These are phyloP conservation scores for Nixonia krombeini DNA, from an alignment of 1,140 invertebrate species.

Conservation along the genomic window DNA sequence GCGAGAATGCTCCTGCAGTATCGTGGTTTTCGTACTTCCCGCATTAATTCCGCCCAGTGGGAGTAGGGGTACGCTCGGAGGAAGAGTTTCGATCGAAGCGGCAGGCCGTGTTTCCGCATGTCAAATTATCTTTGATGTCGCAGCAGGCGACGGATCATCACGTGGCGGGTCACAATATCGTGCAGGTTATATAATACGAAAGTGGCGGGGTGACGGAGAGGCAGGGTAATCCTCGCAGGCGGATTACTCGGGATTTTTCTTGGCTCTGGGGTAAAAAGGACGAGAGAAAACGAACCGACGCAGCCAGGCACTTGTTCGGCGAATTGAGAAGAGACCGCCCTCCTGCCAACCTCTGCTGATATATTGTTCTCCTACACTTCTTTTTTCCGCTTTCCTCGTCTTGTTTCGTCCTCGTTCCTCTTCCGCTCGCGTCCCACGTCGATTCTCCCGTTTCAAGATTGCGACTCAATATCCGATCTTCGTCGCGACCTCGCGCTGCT, in stretches of 20 bases:
- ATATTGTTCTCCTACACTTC: conserved; percentile 58
- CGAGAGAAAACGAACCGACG: conserved; percentile 53
- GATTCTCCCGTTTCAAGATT: too few relatives aligned
- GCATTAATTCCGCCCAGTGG: too few relatives aligned
- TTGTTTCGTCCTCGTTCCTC: conserved; percentile 29
- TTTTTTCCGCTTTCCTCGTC: conserved; percentile 21
- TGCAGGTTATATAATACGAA: conserved; percentile 59
- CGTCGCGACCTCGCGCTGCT: too few relatives aligned
- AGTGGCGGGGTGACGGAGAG: conserved; percentile 51
- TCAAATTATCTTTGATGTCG: conserved; percentile 42
- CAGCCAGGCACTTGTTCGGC: conserved; percentile 55
- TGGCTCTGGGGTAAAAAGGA: conserved; percentile 53
- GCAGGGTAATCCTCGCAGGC: conserved; percentile 66
- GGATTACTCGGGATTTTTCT: conserved; percentile 69
- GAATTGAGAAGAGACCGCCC: conserved; percentile 50
- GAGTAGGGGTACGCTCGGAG: too few relatives aligned
- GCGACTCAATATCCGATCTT: too few relatives aligned
- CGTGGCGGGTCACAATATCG: conserved; percentile 56
- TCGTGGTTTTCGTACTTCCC: too few relatives aligned
- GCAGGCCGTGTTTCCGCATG: conserved; percentile 26
- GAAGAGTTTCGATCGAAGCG: too few relatives aligned
- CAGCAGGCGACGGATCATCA: conserved; percentile 46
- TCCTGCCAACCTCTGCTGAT: conserved; percentile 57
- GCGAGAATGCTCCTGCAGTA: too few relatives aligned
- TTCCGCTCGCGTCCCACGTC: too few relatives aligned